Conservation (phyloP, 2,888 invertebrate species). For the Eupithecia pulchellata region DNA sequence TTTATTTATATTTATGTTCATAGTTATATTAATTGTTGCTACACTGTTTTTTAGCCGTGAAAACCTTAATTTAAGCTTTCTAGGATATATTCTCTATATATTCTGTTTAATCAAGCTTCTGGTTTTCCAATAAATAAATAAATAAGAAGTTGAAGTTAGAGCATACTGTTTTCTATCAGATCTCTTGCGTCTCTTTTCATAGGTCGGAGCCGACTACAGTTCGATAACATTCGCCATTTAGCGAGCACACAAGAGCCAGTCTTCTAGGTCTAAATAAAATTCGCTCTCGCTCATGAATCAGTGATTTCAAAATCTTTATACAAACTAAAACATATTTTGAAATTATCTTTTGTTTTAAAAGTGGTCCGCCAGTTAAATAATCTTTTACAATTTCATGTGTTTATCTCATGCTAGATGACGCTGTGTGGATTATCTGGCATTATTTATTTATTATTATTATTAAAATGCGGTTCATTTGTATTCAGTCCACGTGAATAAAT, state of each 20-base stretch:
- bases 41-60: too few species aligned
- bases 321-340: not conserved
- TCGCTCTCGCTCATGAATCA: slow-evolving; percentile 4
- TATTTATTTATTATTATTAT: too few species aligned
- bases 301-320: not conserved
- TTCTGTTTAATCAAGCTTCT: too few species aligned
- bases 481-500: not conserved
- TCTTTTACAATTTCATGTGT: not conserved
- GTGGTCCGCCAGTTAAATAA: not conserved
- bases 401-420: not conserved
- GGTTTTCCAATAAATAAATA: too few species aligned
- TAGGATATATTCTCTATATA: too few species aligned
- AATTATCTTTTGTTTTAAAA: not conserved
- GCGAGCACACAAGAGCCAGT: not conserved
- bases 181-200: not conserved
- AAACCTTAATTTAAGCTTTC: too few species aligned
- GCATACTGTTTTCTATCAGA: not conserved
- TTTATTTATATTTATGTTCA: too few species aligned
- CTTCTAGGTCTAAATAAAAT: not conserved
- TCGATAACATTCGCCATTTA: not conserved
- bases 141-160: too few species aligned
- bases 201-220: not conserved
- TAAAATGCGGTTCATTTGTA: not conserved
- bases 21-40: too few species aligned
- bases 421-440: too few species aligned